A percentile compares a stretch with the other conserved stretches of the same genome.
phyloP scores from a whole-genome alignment of 2,797 vertebrate genomes.

The Crocodylus rhombifer region DNA sequence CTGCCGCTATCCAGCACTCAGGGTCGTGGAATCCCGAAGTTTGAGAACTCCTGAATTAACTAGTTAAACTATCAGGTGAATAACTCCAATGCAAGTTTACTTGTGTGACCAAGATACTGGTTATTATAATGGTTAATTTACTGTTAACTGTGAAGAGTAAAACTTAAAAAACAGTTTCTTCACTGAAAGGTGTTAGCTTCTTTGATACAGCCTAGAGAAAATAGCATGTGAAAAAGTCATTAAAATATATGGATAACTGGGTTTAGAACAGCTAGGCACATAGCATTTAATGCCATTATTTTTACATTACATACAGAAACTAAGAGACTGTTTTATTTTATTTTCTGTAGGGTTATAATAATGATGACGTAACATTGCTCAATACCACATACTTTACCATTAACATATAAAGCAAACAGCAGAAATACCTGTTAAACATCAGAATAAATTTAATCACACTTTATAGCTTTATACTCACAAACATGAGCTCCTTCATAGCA shows the following conservation, averaged over 20 bases:
- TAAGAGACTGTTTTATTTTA: background rate
- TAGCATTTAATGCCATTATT: background rate
- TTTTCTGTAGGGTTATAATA: background rate
- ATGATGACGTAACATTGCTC: background rate
- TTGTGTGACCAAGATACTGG: background rate
- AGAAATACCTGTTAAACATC: background rate
- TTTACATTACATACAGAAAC: background rate
- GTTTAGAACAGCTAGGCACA: background rate
- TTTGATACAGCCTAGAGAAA: background rate
- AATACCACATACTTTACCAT: background rate
- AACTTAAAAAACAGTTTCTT: no score
- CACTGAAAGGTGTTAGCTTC: background rate
- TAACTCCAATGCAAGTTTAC: background rate
- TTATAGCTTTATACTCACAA: constrained; percentile 81
- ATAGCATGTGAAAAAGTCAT: background rate
- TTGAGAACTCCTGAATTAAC: background rate
- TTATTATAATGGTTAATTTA: background rate
- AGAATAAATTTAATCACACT: background rate
- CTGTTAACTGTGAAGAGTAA: background rate
- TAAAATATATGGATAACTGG: background rate
- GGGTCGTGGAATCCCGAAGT: no score
- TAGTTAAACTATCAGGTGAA: background rate
- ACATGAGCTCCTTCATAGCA: constrained; percentile 85
- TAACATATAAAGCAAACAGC: background rate
- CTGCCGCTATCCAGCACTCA: no score